Evolutionary conservation across 2,888 invertebrate genomes (phyloP), one percentile per base, ranked within the genome.

Genomic region (Cabera pusaria): DNA sequence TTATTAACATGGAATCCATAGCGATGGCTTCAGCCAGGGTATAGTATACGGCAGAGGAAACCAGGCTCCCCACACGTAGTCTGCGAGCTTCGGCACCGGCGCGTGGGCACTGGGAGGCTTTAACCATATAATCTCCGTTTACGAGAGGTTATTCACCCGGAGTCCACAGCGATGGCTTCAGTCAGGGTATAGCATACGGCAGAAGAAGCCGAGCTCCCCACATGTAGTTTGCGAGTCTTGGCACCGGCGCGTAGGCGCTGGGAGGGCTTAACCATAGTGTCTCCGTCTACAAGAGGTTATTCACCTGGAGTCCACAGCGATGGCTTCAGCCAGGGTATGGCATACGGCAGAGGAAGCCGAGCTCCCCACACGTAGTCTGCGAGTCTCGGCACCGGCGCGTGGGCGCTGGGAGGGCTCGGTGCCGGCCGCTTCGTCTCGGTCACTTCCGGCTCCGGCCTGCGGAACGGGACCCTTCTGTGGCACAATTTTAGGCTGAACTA

Each of bases 291-390:
- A n/a, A n/a, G n/a, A n/a, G n/a, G n/a, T n/a, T n/a, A n/a, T n/a
- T 63, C 35, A 85, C 86, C 85, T 31, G 87, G 87, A 0, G 78
- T 71, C 87, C 87, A 88, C 5, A 88, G 55, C 0, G 85, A 91
- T 26, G 90, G 90, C 59, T 92, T 94, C 44, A 91, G 83, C 94
- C 91, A 95, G 0, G 93, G 92, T 72, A 94, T 86, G 92, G 93
- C 91, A 49, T 94, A 93, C 0, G 94, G 92, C 51, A 94, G 90
- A 0, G 93, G 92, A 39, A 89, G 63, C n/a, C 90, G 60, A 26
- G 92, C 92, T 1, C 93, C 92, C 93, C 95, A 96, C 60, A 96
- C 94, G 58, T 95, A 95, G 78, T 96, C 96, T 71, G 96, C 95
- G 4, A 95, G 92, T 0, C 94, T 78, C 0, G 95, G 93, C 22